Evolutionary conservation across 2,888 invertebrate species (phyloP).

Genomic region (Atethmia centrago): DNA sequence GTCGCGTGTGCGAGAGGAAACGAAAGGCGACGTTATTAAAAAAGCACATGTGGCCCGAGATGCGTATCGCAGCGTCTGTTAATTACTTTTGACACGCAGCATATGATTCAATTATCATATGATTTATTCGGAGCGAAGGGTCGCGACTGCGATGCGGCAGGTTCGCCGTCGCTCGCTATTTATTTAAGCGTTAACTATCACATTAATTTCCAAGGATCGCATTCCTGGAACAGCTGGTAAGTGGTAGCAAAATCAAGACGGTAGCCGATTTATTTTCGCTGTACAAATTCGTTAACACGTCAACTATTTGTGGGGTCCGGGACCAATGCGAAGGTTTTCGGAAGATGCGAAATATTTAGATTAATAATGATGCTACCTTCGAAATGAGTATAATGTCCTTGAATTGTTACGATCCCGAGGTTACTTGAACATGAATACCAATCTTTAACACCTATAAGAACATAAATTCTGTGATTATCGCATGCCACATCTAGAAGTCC

Average conservation of each 20-base stretch:
- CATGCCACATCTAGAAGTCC: conserved; percentile 81
- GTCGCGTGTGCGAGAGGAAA: conserved; percentile 86
- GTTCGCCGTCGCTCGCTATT: conserved; percentile 71
- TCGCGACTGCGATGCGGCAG: conserved; percentile 73
- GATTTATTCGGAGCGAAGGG: conserved; percentile 86
- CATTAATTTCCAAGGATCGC: conserved; percentile 83
- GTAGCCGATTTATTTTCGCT: conserved; percentile 74
- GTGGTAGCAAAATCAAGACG: conserved; percentile 80
- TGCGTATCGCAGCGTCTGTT: conserved; percentile 89
- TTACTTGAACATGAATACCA: conserved; percentile 59
- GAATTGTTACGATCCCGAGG: conserved; percentile 6
- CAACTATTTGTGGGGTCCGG: conserved; percentile 82
- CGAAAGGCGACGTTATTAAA: conserved; percentile 87
- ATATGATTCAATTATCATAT: conserved; percentile 91
- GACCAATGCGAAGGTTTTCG: conserved; percentile 58
- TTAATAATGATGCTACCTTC: conserved; percentile 31
- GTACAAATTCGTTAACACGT: conserved; percentile 77
- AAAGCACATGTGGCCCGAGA: conserved; percentile 89
- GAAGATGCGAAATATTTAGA: conserved; percentile 54
- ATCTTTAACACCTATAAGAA: conserved; percentile 76
- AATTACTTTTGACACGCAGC: conserved; percentile 90
- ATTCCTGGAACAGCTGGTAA: conserved; percentile 85
- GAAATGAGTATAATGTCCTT: conserved; percentile 49
- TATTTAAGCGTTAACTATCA: conserved; percentile 88
- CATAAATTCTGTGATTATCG: conserved; percentile 84